These are phyloP conservation scores for Coptodon rendalli DNA, from an alignment of 2,113 vertebrate genomes.

Conservation along the genomic window DNA sequence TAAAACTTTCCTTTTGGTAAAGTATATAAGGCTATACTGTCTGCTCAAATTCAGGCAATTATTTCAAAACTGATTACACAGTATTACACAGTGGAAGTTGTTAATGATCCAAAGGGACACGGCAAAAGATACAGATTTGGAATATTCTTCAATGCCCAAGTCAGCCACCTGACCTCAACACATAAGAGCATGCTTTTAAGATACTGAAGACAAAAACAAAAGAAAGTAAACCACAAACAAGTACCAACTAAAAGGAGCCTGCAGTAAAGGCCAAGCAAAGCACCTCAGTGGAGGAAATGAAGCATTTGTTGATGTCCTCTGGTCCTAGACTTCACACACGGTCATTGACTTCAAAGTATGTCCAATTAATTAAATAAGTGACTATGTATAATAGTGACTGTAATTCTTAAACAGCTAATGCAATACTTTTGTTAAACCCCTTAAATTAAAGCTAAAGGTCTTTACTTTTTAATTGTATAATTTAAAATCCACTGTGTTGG, in stretches of 20 bases:
- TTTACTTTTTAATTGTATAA: neutral
- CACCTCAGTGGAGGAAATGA: neutral
- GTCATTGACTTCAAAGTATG: neutral
- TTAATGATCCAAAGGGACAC: neutral
- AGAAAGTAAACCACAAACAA: neutral
- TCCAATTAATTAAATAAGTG: neutral
- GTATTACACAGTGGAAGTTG: neutral
- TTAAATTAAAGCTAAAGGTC: neutral
- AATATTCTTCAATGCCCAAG: neutral
- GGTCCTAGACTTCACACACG: neutral
- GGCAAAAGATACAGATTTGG: neutral
- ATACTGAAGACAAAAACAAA: neutral
- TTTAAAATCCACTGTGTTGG: neutral
- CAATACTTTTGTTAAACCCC: neutral
- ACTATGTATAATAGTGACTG: neutral
- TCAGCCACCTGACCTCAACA: neutral
- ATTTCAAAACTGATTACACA: neutral
- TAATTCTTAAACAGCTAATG: neutral
- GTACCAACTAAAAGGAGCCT: neutral
- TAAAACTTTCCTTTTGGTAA: neutral
- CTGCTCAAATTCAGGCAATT: neutral
- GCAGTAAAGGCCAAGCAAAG: neutral
- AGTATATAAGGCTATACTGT: neutral
- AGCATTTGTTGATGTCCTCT: neutral
- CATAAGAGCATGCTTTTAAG: neutral